A percentile compares a stretch with the other conserved stretches of the same genome.
Evolutionary conservation across 2,797 vertebrate genomes (phyloP).

Genomic region (Micrastur ruficollis): DNA sequence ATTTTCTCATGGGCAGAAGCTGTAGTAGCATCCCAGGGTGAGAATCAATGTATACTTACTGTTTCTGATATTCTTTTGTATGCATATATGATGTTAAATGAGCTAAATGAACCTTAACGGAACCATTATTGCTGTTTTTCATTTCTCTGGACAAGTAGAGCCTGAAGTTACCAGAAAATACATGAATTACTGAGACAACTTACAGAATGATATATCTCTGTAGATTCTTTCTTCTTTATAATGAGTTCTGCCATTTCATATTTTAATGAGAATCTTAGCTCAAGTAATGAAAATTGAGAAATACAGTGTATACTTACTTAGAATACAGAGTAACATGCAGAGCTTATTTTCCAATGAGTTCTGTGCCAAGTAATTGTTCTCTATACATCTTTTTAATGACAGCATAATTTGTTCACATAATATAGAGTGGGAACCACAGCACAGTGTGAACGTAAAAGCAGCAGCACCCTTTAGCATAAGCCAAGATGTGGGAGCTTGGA

Average conservation of each 20-base stretch:
- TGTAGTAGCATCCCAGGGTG: not conserved
- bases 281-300: not conserved
- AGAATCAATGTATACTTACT: not conserved
- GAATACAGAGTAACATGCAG: not conserved
- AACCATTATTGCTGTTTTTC: not conserved
- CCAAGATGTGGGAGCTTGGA: conserved; percentile 45
- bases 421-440: conserved; percentile 1
- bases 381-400: not conserved
- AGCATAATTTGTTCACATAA: conserved; percentile 26
- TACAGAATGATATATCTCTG: not conserved
- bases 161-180: not conserved
- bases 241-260: not conserved
- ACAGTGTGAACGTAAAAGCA: conserved; percentile 34
- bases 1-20: not conserved
- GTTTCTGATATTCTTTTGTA: not conserved
- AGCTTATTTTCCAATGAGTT: not conserved
- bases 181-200: not conserved
- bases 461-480: not conserved
- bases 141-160: not conserved
- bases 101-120: not conserved
- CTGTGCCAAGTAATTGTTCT: conserved; percentile 20
- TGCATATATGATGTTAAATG: not conserved
- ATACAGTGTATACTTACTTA: not conserved
- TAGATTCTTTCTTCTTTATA: not conserved
- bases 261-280: conserved; percentile 22